phyloP scores from a whole-genome alignment of 2,113 vertebrate genomes.

The Eretmochelys imbricata region DNA sequence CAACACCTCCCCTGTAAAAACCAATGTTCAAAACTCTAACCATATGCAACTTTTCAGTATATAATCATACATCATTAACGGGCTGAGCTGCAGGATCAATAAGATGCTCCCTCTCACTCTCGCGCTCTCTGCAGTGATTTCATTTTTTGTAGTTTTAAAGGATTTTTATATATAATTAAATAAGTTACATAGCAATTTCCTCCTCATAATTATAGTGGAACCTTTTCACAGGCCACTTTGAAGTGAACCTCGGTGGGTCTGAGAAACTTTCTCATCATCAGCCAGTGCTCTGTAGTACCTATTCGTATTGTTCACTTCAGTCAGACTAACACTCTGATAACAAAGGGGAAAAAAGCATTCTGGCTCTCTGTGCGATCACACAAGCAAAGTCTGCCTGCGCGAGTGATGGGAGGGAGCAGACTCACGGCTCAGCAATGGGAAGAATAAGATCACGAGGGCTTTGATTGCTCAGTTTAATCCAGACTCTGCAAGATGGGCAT shows the following conservation, averaged over 20 bases:
- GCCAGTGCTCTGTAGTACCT: background rate
- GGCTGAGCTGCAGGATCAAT: rapidly evolving
- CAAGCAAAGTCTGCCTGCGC: background rate
- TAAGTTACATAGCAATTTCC: constrained; percentile 30
- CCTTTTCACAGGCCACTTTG: constrained; percentile 54
- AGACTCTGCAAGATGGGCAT: rapidly evolving
- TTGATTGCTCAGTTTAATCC: rapidly evolving
- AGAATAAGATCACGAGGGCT: background rate
- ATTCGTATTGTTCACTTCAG: constrained; percentile 29
- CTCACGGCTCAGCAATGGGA: rapidly evolving
- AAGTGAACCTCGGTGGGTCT: constrained; percentile 37
- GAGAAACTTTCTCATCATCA: constrained; percentile 34
- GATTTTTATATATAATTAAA: background rate
- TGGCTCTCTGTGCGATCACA: background rate
- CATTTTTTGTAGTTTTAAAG: constrained; percentile 24
- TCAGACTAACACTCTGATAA: constrained; percentile 49
- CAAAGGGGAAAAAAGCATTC: background rate
- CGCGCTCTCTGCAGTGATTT: background rate
- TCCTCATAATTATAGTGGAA: constrained; percentile 52
- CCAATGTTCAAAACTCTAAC: constrained; percentile 39
- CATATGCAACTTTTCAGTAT: background rate
- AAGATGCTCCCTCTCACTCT: background rate
- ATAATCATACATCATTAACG: background rate
- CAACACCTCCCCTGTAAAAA: background rate
- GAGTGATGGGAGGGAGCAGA: rapidly evolving